These are phyloP conservation scores for Loxodonta africana DNA, from an alignment of 2,113 vertebrate genomes.

Conservation along the genomic window DNA sequence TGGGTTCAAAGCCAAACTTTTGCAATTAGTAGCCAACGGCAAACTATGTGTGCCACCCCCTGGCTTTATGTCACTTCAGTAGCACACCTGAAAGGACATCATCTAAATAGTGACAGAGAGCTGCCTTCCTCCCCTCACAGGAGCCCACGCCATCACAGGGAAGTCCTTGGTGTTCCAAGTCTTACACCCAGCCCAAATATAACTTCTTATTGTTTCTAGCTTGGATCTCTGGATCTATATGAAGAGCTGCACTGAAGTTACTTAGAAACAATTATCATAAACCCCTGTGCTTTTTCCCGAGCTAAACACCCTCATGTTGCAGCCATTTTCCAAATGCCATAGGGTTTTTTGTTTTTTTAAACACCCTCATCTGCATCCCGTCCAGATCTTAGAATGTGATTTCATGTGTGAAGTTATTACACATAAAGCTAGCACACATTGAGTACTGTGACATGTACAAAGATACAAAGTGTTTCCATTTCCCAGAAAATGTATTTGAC, in stretches of 20 bases:
- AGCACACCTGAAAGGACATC: not conserved
- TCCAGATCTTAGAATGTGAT: not conserved
- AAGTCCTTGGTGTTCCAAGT: not conserved
- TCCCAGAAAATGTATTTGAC: slow-evolving; percentile 45
- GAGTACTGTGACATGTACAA: not conserved
- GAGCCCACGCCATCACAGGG: not conserved
- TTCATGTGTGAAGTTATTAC: not conserved
- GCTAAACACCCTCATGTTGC: not conserved
- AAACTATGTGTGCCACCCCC: not conserved
- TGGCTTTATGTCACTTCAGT: not conserved
- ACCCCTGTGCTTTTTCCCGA: not conserved
- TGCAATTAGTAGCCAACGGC: not conserved
- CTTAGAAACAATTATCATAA: not conserved
- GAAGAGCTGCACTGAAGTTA: not conserved
- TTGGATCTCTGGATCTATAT: not conserved
- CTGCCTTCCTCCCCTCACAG: not conserved
- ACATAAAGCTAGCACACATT: not conserved
- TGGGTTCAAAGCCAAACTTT: not conserved
- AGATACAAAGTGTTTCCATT: not conserved
- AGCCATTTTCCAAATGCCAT: not conserved
- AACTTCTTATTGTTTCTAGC: not conserved
- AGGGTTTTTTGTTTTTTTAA: not conserved
- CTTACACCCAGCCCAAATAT: not conserved
- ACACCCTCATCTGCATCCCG: not conserved
- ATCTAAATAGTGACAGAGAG: not conserved